Evolutionary conservation across 1,140 invertebrate genomes (phyloP).

Genomic region (Drosophila insularis): DNA sequence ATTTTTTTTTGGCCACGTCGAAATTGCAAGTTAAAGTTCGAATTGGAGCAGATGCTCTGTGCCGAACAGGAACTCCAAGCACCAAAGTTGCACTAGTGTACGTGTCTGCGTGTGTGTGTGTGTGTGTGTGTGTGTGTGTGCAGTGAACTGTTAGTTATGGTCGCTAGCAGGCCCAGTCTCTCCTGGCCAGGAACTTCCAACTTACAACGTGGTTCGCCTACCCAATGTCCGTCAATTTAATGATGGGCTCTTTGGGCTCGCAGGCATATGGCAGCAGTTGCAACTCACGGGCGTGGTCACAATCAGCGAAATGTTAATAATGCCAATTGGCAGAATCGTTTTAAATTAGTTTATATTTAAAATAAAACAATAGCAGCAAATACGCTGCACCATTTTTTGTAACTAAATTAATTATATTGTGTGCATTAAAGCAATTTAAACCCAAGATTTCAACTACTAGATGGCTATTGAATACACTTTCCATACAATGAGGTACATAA

Average conservation of each 20-base stretch:
- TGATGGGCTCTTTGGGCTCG: conserved; percentile 23
- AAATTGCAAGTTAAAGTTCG: conserved; percentile 67
- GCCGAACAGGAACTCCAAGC: conserved; percentile 29
- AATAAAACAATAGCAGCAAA: neutral
- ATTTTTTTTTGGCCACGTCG: conserved; percentile 56
- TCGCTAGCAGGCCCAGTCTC: conserved; percentile 44
- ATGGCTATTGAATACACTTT: too few species aligned
- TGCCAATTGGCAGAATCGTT: conserved; percentile 54
- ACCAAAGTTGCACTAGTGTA: conserved; percentile 10
- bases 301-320: conserved; percentile 31
- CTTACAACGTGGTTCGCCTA: conserved; percentile 48
- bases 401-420: conserved; percentile 35
- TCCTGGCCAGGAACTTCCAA: conserved; percentile 51
- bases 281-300: conserved; percentile 6
- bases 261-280: conserved; percentile 17
- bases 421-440: conserved; percentile 30
- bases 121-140: conserved; percentile 33
- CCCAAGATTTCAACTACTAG: neutral
- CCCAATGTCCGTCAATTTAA: conserved; percentile 51
- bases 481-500: too few species aligned
- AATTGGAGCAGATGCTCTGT: conserved; percentile 52
- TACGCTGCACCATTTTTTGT: neutral
- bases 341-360: conserved; percentile 25
- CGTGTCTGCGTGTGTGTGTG: conserved; percentile 17
- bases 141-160: conserved; percentile 76